Conservation (phyloP, 2,797 vertebrate species). For the Phyllotis vaccarum region DNA sequence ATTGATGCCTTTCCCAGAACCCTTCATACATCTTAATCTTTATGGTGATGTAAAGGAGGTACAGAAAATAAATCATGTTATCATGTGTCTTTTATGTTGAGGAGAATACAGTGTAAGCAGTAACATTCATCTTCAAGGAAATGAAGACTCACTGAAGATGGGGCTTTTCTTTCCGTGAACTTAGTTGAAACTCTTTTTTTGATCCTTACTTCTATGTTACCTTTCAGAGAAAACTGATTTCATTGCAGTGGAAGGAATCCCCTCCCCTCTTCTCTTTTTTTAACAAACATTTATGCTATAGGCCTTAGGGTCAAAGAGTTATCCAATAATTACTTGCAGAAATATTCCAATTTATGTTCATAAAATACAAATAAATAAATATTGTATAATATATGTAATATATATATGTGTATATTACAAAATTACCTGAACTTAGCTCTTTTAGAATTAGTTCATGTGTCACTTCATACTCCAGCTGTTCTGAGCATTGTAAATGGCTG, state of each 20-base stretch:
- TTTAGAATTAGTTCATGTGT: not conserved
- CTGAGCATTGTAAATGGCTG: not conserved
- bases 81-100: not conserved
- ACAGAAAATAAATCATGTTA: not conserved
- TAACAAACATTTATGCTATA: not conserved
- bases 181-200: conserved; percentile 11
- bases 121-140: conserved; percentile 15
- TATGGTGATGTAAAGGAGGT: not conserved
- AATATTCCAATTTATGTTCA: conserved; percentile 47
- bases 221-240: conserved; percentile 46
- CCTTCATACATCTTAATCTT: not conserved
- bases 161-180: not conserved
- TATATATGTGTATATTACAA: not conserved
- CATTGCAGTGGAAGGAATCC: not conserved
- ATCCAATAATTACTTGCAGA: conserved; percentile 56
- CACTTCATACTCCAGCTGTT: conserved; percentile 30
- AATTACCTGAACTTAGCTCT: conserved; percentile 27
- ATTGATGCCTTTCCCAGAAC: conserved; percentile 10
- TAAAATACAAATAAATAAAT: too few species aligned
- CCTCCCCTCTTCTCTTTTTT: too few species aligned
- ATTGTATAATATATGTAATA: not conserved
- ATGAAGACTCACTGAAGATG: not conserved
- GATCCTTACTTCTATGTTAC: conserved; percentile 8
- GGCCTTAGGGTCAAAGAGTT: not conserved
- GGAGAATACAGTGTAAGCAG: not conserved